Evolutionary conservation across 2,797 vertebrate species (phyloP).

Genomic region (Craterocephalus amniculus): DNA sequence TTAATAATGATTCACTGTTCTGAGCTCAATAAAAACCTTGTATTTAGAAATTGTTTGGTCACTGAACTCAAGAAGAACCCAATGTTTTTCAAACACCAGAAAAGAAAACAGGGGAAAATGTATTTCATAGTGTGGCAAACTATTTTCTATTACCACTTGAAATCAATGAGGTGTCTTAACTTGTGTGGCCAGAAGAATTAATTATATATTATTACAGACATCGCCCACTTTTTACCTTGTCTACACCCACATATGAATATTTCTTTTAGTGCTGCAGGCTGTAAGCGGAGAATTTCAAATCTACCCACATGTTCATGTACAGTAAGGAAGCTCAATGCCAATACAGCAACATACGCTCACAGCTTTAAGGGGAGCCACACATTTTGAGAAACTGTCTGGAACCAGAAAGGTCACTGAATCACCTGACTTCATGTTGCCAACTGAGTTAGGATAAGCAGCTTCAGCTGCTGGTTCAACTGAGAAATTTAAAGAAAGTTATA

Average conservation of each 20-base stretch:
- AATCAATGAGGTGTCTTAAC: neutral
- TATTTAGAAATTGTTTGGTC: constrained; percentile 7
- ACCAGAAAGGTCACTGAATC: neutral
- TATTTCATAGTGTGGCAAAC: neutral
- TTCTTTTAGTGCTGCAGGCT: neutral
- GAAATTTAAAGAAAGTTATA: neutral
- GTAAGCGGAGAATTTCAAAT: neutral
- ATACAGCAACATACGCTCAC: constrained; percentile 6
- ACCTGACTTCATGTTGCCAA: constrained; percentile 1
- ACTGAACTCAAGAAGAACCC: constrained; percentile 12
- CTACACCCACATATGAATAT: neutral
- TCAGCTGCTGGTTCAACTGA: neutral
- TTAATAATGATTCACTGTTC: constrained; percentile 48
- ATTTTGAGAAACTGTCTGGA: constrained; percentile 5
- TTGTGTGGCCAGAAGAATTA: neutral
- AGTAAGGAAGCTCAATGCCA: neutral
- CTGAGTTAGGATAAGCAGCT: neutral
- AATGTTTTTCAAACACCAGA: neutral
- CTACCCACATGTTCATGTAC: neutral
- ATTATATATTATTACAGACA: neutral
- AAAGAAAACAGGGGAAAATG: constrained; percentile 4
- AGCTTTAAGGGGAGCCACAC: neutral
- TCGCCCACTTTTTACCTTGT: neutral
- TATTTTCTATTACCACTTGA: neutral
- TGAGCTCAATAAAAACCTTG: constrained; percentile 39